These are phyloP conservation scores for honey bee (Apis mellifera) DNA, from an alignment of 1,140 invertebrate species.

Conservation along the genomic window Amel_HAv3.1 CM009935.2:12067001-12067500, in stretches of 20 bases:
- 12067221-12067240: not conserved
- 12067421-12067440: not conserved
- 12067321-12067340: constrained; percentile 44
- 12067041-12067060: too few species aligned
- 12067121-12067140: too few species aligned
- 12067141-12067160: not conserved
- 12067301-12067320: constrained; percentile 42
- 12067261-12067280: constrained; percentile 34
- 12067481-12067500: too few species aligned
- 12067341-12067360: constrained; percentile 32
- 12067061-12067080: too few species aligned
- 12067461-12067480: too few species aligned
- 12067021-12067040: too few species aligned
- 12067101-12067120: too few species aligned
- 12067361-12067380: not conserved
- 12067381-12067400: constrained; percentile 40
- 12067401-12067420: not conserved
- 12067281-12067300: constrained; percentile 35
- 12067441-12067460: too few species aligned
- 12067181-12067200: constrained; percentile 13
- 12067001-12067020: too few species aligned
- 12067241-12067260: constrained; percentile 28
- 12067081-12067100: too few species aligned
- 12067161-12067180: not conserved
- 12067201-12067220: constrained; percentile 14